Base-by-base conservation (phyloP, 2,113 vertebrate species). In the Choloepus hoffmanni region DNA sequence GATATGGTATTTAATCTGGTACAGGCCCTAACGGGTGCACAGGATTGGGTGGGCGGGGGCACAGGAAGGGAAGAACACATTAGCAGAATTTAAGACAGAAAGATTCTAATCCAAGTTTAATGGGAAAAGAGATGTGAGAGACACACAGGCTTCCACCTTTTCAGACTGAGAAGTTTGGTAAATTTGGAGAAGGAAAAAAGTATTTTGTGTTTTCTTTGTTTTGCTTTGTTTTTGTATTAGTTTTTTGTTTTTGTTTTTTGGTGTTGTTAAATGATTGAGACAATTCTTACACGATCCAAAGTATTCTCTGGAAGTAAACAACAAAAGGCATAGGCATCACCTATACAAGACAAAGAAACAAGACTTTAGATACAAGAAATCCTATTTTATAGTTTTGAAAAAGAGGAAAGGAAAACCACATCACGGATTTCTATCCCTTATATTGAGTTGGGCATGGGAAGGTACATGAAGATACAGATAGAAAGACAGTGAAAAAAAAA, bases 181-280 rank as follows among this genome's bases (percentile, higher is more conserved):
- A 84, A 53, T 55, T 68, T 82, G 24, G 45, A 90, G 78, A 76
- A 96, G 72, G 65, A 90, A 93, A 76, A 70, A 65, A 50, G 26
- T 30, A 30, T 16, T 18, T 30, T 79, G 43, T 76, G 8, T 3
- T 50, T 50, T 33, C 21, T 43, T 89, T 85, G 55, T 30, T 82
- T 79, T 16, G 7, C 53, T 81, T 85, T 48, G 11, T 18, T 92
- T 58, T 58, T 58, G 55, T 6, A 58, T 21, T 58, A 58, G 12
- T 7, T 53, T 53, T 58, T 33, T 89, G 76, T 14, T n/a, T 21
- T 36, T 36, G 1, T 14, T 67, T 33, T 67, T 33, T 15, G 63
- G 19, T 67, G 26, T 72, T 82, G 26, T 85, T 91, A 70, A 73
- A 60, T 58, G 58, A 79, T 0, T 76, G 48, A 91, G 73, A n/a